Conservation (phyloP, 53 echinoderm and acorn worm genomes). For the Holothuria leucospilota region DNA sequence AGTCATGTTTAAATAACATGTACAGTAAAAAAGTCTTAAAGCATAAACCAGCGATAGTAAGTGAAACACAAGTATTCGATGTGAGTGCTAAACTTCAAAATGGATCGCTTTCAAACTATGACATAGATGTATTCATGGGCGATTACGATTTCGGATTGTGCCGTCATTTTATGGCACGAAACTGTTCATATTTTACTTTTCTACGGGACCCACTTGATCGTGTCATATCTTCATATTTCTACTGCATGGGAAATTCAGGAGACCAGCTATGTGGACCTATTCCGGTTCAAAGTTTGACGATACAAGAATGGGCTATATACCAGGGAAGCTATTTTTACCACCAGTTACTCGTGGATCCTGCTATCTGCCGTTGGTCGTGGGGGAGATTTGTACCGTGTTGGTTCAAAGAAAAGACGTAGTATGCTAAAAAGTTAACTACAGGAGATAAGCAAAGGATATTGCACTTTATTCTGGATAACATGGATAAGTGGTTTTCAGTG, state of each 20-base stretch:
- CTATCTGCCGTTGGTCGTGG: slow-evolving; percentile 58
- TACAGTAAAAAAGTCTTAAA: not conserved
- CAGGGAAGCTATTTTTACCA: slow-evolving; percentile 81
- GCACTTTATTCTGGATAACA: slow-evolving; percentile 64
- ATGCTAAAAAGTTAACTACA: slow-evolving; percentile 43
- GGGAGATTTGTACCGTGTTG: too few species aligned
- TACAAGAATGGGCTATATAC: too few species aligned
- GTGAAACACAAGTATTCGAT: too few species aligned
- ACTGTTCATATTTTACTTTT: slow-evolving; percentile 86
- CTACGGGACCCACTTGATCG: slow-evolving; percentile 77
- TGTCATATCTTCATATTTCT: slow-evolving; percentile 73
- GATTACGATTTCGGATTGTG: slow-evolving; percentile 85
- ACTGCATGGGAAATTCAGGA: slow-evolving; percentile 60
- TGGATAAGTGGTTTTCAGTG: slow-evolving; percentile 84
- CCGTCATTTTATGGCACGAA: slow-evolving; percentile 41
- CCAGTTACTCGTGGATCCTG: slow-evolving; percentile 73
- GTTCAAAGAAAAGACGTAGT: slow-evolving; percentile 72
- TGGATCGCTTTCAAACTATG: too few species aligned
- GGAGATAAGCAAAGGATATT: slow-evolving; percentile 54
- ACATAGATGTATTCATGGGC: slow-evolving; percentile 59
- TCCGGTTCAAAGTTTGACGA: slow-evolving; percentile 67
- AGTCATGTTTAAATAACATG: not conserved
- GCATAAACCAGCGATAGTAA: not conserved
- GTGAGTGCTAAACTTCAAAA: too few species aligned
- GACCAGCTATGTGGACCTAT: slow-evolving; percentile 80